phyloP scores from a whole-genome alignment of 2,113 vertebrate species.

The Patagioenas fasciata region DNA sequence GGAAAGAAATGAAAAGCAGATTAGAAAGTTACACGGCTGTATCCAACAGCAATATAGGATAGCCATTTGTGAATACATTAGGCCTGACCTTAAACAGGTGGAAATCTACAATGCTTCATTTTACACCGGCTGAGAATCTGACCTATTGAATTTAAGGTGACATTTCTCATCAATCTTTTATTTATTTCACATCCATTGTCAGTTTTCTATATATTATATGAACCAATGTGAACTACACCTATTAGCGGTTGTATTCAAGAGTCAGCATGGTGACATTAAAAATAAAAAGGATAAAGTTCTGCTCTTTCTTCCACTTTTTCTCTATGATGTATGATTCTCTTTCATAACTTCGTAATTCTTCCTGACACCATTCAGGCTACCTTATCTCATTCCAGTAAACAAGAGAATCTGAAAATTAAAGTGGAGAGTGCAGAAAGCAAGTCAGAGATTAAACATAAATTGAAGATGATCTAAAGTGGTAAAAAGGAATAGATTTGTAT shows the following conservation, averaged over 20 bases:
- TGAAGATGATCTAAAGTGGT: not conserved
- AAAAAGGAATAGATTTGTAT: not conserved
- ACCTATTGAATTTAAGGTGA: conserved; percentile 2
- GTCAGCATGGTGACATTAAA: not conserved
- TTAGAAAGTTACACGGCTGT: not conserved
- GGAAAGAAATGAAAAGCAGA: not conserved
- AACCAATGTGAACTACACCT: not conserved
- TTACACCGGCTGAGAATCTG: not conserved
- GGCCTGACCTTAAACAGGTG: not conserved
- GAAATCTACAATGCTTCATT: not conserved
- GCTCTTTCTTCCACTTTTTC: not conserved
- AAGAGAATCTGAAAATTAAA: not conserved
- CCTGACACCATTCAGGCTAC: not conserved
- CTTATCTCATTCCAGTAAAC: not conserved
- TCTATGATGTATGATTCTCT: not conserved
- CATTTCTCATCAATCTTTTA: not conserved
- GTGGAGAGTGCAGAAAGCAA: not conserved
- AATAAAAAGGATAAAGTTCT: not conserved
- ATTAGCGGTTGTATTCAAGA: not conserved
- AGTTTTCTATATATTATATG: not conserved
- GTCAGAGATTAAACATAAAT: not conserved
- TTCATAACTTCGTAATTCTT: not conserved
- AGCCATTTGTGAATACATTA: not conserved
- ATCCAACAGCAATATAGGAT: not conserved
- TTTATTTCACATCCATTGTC: not conserved